Conservation (phyloP, 2,113 vertebrate species). For the Heloderma charlesbogerti region DNA sequence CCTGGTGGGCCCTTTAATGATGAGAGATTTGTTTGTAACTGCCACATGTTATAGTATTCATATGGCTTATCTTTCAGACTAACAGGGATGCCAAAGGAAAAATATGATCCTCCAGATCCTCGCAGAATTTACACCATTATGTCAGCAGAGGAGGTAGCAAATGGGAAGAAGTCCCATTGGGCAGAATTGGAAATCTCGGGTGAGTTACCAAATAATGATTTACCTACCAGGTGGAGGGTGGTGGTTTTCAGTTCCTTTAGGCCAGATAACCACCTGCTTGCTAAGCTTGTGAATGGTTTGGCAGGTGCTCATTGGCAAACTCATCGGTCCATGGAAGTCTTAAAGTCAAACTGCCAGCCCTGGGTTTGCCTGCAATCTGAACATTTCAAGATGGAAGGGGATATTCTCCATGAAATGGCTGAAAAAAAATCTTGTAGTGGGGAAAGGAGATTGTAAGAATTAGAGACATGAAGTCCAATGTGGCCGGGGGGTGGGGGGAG, state of each 20-base stretch:
- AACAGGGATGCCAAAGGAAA: conserved; percentile 99
- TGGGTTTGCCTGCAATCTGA: neutral
- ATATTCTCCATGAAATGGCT: neutral
- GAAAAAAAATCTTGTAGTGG: neutral
- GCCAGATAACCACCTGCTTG: neutral
- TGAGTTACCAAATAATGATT: conserved; percentile 72
- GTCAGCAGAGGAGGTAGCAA: conserved; percentile 96
- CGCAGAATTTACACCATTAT: conserved; percentile 99
- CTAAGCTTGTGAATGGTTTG: neutral
- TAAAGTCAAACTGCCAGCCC: neutral
- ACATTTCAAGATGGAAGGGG: neutral
- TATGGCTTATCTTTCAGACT: conserved; percentile 79
- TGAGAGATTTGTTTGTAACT: neutral
- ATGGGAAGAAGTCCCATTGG: conserved; percentile 98
- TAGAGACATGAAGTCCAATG: neutral
- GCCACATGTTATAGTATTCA: neutral
- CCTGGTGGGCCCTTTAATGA: neutral
- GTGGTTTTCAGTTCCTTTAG: neutral
- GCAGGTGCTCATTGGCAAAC: neutral
- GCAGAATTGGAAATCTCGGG: conserved; percentile 97
- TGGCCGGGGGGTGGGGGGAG: too few species aligned
- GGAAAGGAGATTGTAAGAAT: neutral
- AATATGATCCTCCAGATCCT: conserved; percentile 99
- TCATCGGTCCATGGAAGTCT: neutral
- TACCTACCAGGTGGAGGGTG: neutral